Percentiles rank a stretch among this genome's conserved stretches.
Evolutionary conservation across 2,888 invertebrate genomes (phyloP).

Genomic region (Nipponacmea schrenckii): DNA sequence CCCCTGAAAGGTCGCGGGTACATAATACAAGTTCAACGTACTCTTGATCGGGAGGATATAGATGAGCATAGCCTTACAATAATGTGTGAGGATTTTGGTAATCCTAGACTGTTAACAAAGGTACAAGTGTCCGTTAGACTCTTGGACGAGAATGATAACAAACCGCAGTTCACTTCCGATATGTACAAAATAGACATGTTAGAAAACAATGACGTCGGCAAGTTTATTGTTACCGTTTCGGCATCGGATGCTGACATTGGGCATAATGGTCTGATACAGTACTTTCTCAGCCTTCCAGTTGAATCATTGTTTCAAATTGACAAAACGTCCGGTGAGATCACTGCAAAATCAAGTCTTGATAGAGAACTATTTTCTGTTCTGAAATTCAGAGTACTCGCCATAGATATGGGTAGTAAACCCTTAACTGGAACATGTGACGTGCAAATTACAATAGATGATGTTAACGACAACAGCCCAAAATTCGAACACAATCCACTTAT

Average conservation of each 20-base stretch:
- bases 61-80: constrained; percentile 18
- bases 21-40: constrained; percentile 15
- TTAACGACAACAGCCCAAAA: constrained; percentile 20
- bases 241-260: constrained; percentile 34
- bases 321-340: not conserved
- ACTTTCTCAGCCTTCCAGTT: not conserved
- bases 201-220: constrained; percentile 29
- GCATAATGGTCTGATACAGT: constrained; percentile 2
- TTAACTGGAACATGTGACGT: constrained; percentile 14
- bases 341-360: constrained; percentile 17
- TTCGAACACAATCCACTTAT: constrained; percentile 12
- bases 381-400: constrained; percentile 18
- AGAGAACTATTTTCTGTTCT: constrained; percentile 17
- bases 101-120: constrained; percentile 84
- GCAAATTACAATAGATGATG: constrained; percentile 17
- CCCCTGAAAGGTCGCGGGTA: constrained; percentile 20
- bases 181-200: constrained; percentile 29
- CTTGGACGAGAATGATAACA: constrained; percentile 35
- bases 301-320: too few relatives aligned
- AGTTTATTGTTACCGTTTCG: constrained; percentile 7
- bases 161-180: constrained; percentile 29
- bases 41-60: constrained; percentile 22
- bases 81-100: constrained; percentile 72
- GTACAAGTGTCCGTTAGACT: constrained; percentile 74
- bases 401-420: constrained; percentile 17